Conservation (phyloP, 1,140 invertebrate genomes). For the Proctacanthus coquilletti region DNA sequence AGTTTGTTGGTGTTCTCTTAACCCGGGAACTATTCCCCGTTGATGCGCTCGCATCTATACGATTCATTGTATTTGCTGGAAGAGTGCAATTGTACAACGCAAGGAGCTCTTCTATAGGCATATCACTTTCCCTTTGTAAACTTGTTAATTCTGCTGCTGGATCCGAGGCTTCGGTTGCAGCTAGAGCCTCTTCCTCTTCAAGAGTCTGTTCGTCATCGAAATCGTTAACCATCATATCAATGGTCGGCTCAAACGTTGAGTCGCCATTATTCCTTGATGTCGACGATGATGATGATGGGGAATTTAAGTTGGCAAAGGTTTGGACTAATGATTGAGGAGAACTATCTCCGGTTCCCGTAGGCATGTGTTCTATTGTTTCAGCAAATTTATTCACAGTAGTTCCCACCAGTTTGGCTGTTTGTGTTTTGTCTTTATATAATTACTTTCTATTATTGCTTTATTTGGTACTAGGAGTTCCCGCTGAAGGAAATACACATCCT, state of each 20-base stretch:
- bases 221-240: slow-evolving; percentile 91
- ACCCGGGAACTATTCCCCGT: not conserved
- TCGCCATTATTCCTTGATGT: slow-evolving; percentile 8
- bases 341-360: too few relatives aligned
- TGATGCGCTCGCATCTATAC: slow-evolving; percentile 4
- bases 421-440: too few relatives aligned
- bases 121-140: slow-evolving; percentile 73
- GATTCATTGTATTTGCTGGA: slow-evolving; percentile 14
- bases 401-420: too few relatives aligned
- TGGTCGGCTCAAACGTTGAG: slow-evolving; percentile 43
- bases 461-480: too few relatives aligned
- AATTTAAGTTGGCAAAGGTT: not conserved
- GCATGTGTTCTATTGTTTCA: too few relatives aligned
- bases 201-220: slow-evolving; percentile 92
- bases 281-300: not conserved
- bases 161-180: slow-evolving; percentile 61
- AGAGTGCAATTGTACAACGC: slow-evolving; percentile 52
- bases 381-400: too few relatives aligned
- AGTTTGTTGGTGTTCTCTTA: too few relatives aligned
- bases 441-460: too few relatives aligned
- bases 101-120: slow-evolving; percentile 85
- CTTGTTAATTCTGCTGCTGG: slow-evolving; percentile 76
- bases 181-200: slow-evolving; percentile 91
- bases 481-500: too few relatives aligned
- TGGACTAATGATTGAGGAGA: not conserved